phyloP scores from a whole-genome alignment of 2,113 vertebrate genomes.

The Drymodes brunneopygia region DNA sequence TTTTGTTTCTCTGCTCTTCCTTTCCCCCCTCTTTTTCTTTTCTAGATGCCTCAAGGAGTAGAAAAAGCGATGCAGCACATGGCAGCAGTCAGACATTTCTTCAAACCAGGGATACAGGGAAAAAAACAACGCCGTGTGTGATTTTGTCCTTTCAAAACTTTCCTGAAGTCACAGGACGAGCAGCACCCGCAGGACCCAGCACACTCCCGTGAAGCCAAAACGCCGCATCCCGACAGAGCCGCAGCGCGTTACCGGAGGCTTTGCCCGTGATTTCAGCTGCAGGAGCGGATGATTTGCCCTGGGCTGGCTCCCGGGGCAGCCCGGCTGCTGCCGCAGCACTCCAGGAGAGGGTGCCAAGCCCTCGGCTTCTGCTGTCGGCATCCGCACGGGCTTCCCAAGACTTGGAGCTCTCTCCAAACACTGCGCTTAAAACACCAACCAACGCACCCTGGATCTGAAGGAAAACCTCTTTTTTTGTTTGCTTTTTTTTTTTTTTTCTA shows the following conservation, averaged over 20 bases:
- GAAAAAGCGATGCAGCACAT: background rate
- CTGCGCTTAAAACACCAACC: background rate
- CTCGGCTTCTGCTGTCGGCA: background rate
- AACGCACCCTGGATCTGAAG: background rate
- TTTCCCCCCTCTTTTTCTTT: rapidly evolving
- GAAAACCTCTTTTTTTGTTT: background rate
- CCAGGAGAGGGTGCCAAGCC: conserved; percentile 48
- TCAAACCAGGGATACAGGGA: background rate
- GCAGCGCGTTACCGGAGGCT: background rate
- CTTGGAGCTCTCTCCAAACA: background rate
- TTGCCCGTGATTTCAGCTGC: rapidly evolving
- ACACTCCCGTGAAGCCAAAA: rapidly evolving
- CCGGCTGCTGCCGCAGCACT: background rate
- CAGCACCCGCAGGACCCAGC: background rate
- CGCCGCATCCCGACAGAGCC: rapidly evolving
- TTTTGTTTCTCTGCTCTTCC: background rate
- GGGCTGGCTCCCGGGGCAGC: background rate
- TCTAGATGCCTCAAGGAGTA: background rate
- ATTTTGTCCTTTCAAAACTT: background rate
- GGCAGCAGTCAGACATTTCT: background rate
- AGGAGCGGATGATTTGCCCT: rapidly evolving
- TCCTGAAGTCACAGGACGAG: background rate
- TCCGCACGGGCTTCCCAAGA: background rate
- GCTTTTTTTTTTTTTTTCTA: too few species aligned
- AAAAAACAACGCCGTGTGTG: background rate